Evolutionary conservation across 1,140 invertebrate genomes (phyloP), one percentile per base, ranked within the genome.

Genomic region (Zaprionus taronus): DNA sequence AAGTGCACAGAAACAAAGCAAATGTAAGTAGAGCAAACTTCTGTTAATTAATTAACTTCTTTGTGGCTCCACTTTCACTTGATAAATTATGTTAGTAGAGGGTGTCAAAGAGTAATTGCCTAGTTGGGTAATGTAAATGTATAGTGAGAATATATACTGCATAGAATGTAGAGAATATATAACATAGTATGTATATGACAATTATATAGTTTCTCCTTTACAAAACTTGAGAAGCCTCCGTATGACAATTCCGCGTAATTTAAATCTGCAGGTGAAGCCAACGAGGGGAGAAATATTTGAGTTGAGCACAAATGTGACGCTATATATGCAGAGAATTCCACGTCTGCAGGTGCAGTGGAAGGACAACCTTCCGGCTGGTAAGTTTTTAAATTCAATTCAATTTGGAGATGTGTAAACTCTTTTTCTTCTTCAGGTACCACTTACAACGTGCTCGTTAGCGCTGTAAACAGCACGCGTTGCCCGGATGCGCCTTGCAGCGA

Each of bases 341-440:
- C 80, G 89, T 0, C 38, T 92, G 7, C 74, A 86, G 49, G 80
- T 92, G 44, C 77, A 63, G 6, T 92, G 91, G 91, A 55, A 81
- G n/a, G 91, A 92, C 47, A 92, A 83, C 22, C 56, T 92, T 66
- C 81, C 86, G 0, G 76, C 81, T 24, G 91, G 91, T 92, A n/a
- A 71, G 64, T 47, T 1, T n/a, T 7, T 20, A 26, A 49, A 17
- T 11, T 26, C 12, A 4, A 14, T 36, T 22, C 15, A n/a, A 38
- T 5, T 36, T 11, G 31, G 5, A 4, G n/a, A 22, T 62, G n/a
- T 34, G 44, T 67, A 31, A 17, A n/a, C 34, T 31, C 20, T 2
- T 15, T 26, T 20, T 58, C 28, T 20, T 14, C 36, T 62, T 0
- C 53, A 92, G 91, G 75, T 14, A 92, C 91, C 17, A 81, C 73